phyloP scores from a whole-genome alignment of 2,888 invertebrate genomes.

The Tinea semifulvella region DNA sequence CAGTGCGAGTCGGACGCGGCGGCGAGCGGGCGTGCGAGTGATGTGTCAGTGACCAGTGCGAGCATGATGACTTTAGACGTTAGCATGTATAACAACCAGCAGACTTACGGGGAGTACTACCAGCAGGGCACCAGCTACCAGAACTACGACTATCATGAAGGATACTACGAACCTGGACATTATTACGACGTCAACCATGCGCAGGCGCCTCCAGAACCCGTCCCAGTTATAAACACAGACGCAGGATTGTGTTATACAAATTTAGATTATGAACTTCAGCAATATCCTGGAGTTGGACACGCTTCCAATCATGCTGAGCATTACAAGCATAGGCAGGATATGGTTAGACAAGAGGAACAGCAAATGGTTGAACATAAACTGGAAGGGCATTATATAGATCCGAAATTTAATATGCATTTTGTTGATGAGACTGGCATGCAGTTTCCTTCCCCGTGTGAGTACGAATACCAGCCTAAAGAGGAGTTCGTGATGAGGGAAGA shows the following conservation, averaged over 20 bases:
- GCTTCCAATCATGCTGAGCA: conserved; percentile 59
- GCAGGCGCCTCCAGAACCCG: conserved; percentile 49
- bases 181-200: conserved; percentile 59
- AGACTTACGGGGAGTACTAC: conserved; percentile 65
- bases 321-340: conserved; percentile 63
- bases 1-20: conserved; percentile 5
- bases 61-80: conserved; percentile 85
- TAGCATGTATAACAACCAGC: conserved; percentile 79
- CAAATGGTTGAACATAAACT: conserved; percentile 49
- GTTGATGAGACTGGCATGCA: conserved; percentile 52
- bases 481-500: conserved; percentile 60
- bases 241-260: conserved; percentile 91
- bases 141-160: conserved; percentile 51
- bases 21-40: conserved; percentile 28
- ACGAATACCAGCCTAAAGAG: conserved; percentile 71
- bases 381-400: conserved; percentile 58
- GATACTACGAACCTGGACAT: conserved; percentile 53
- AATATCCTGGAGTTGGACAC: conserved; percentile 61
- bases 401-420: conserved; percentile 63
- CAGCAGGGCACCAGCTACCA: conserved; percentile 50
- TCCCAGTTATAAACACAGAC: conserved; percentile 83
- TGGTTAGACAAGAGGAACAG: conserved; percentile 62
- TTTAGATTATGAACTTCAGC: conserved; percentile 73
- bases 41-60: conserved; percentile 48
- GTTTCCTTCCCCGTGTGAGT: conserved; percentile 67